Percentiles rank a stretch among this genome's conserved stretches.
phyloP scores from a whole-genome alignment of 1,140 invertebrate species.

The Drosophila murphyi region DNA sequence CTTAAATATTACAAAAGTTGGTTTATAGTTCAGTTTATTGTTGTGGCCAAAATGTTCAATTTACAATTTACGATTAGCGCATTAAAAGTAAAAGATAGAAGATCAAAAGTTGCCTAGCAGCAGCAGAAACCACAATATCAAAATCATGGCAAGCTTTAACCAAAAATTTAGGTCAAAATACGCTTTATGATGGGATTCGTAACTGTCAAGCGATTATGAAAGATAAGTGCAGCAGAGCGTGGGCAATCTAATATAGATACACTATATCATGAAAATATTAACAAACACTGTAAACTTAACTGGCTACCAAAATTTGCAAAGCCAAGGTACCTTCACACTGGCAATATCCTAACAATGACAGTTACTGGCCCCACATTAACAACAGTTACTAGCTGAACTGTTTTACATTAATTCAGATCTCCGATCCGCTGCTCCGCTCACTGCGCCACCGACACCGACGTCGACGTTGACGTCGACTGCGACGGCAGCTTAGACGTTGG shows the following conservation, averaged over 20 bases:
- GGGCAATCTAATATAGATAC: not conserved
- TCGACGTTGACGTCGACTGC: slow-evolving; percentile 18
- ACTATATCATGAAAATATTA: slow-evolving; percentile 55
- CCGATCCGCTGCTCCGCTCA: slow-evolving; percentile 40
- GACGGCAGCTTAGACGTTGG: slow-evolving; percentile 10
- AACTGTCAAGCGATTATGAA: not conserved
- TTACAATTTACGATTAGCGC: slow-evolving; percentile 72
- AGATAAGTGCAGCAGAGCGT: not conserved
- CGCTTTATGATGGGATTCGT: slow-evolving; percentile 51
- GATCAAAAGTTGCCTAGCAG: slow-evolving; percentile 58
- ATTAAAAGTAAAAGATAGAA: slow-evolving; percentile 75
- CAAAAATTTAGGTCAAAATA: slow-evolving; percentile 69
- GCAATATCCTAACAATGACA: slow-evolving; percentile 20
- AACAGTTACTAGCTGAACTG: slow-evolving; percentile 64
- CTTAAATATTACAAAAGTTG: slow-evolving; percentile 76
- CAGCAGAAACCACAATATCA: slow-evolving; percentile 58
- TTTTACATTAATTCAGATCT: slow-evolving; percentile 69
- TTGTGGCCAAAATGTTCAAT: slow-evolving; percentile 45
- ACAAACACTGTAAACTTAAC: slow-evolving; percentile 53
- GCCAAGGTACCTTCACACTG: slow-evolving; percentile 30
- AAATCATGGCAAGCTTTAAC: slow-evolving; percentile 56
- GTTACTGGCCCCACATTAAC: slow-evolving; percentile 35
- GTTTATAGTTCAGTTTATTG: slow-evolving; percentile 36
- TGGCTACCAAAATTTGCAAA: slow-evolving; percentile 58
- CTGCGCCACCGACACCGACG: slow-evolving; percentile 20